Evolutionary conservation across 23 tunicate genomes (phyloP).

Genomic region (Trididemnum miniatum): DNA sequence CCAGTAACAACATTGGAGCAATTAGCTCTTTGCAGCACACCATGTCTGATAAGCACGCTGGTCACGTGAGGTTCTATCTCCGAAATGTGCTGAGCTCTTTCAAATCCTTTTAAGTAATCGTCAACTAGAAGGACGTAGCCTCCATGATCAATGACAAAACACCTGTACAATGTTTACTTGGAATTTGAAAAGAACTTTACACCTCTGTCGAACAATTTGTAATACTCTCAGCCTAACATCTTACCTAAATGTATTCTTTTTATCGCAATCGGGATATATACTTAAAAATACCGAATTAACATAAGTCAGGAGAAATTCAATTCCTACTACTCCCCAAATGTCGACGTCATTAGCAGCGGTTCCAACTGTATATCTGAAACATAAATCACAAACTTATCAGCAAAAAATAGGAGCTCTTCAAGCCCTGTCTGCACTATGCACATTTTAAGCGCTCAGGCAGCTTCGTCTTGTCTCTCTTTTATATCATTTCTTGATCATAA

Average conservation of each 20-base stretch:
- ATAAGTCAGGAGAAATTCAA: slow-evolving; percentile 16
- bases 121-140: slow-evolving; percentile 16
- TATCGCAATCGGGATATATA: slow-evolving; percentile 1
- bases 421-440: too few species aligned
- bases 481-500: too few species aligned
- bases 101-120: background rate
- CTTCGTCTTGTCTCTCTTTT: too few species aligned
- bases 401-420: too few species aligned
- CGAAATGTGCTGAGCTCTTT: background rate
- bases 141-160: slow-evolving; percentile 14
- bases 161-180: too few species aligned
- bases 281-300: background rate
- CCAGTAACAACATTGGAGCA: slow-evolving; percentile 23
- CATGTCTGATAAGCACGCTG: background rate
- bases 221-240: too few species aligned
- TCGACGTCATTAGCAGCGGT: too few species aligned
- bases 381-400: too few species aligned
- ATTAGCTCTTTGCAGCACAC: background rate
- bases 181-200: too few species aligned
- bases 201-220: too few species aligned
- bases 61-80: slow-evolving; percentile 29
- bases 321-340: slow-evolving; percentile 2
- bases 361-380: too few species aligned
- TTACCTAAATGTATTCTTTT: slow-evolving; percentile 15
- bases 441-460: too few species aligned